These are phyloP conservation scores for Muscicapa comitata DNA, from an alignment of 2,797 vertebrate species.

Conservation along the genomic window DNA sequence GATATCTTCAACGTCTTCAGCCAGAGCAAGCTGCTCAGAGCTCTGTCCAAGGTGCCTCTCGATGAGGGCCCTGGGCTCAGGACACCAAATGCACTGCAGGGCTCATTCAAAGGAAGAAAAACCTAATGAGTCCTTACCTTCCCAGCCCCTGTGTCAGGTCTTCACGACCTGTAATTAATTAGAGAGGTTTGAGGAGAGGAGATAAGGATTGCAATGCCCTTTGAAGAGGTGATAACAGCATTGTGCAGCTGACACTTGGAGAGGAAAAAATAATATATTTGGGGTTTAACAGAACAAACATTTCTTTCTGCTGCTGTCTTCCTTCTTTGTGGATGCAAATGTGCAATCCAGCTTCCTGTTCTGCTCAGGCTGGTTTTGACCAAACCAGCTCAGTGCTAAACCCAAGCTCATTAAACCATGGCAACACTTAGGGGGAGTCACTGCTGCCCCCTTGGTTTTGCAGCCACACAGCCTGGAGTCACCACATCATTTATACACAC, in stretches of 20 bases:
- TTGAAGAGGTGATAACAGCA: too few species aligned
- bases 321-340: background rate
- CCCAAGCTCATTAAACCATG: background rate
- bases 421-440: background rate
- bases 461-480: background rate
- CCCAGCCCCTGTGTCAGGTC: too few species aligned
- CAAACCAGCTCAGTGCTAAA: background rate
- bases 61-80: too few species aligned
- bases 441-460: background rate
- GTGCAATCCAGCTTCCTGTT: background rate
- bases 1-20: too few species aligned
- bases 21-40: too few species aligned
- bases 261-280: background rate
- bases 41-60: too few species aligned
- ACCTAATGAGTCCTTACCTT: too few species aligned
- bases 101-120: too few species aligned
- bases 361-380: background rate
- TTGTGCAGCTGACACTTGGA: background rate
- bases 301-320: background rate
- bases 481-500: background rate
- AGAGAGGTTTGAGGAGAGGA: too few species aligned
- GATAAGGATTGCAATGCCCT: too few species aligned
- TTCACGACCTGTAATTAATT: too few species aligned
- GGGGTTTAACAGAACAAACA: background rate
- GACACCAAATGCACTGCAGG: too few species aligned